Conservation (phyloP, 2,888 invertebrate species). For the Thymelicus sylvestris region DNA sequence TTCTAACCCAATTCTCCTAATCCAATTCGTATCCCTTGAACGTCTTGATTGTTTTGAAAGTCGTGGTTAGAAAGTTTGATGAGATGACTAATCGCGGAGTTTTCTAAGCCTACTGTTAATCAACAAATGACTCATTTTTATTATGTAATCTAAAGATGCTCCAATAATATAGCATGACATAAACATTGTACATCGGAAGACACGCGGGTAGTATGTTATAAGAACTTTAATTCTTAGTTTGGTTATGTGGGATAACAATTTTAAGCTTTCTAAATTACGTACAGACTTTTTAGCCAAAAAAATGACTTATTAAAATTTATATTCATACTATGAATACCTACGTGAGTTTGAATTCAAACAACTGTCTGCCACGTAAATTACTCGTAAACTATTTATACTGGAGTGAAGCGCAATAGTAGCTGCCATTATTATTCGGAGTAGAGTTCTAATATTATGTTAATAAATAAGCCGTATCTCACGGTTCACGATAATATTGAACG, state of each 20-base stretch:
- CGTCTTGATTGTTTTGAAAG: constrained; percentile 72
- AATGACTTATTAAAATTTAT: too few species aligned
- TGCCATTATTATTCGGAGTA: constrained; percentile 5
- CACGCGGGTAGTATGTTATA: too few species aligned
- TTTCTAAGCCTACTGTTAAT: constrained; percentile 40
- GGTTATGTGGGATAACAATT: too few species aligned
- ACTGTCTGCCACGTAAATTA: too few species aligned
- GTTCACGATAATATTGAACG: constrained; percentile 20
- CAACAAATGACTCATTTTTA: not conserved
- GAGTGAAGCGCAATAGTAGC: constrained; percentile 2
- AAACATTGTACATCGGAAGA: too few species aligned
- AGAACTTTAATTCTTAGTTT: too few species aligned
- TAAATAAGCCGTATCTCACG: constrained; percentile 19
- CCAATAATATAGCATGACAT: too few species aligned
- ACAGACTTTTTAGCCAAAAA: too few species aligned
- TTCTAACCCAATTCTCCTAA: constrained; percentile 50
- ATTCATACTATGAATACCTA: too few species aligned
- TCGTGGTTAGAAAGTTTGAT: constrained; percentile 69
- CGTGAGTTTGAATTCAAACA: too few species aligned
- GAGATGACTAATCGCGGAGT: constrained; percentile 48
- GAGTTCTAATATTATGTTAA: constrained; percentile 2
- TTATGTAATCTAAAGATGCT: too few species aligned
- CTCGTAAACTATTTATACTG: not conserved
- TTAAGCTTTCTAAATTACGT: too few species aligned
- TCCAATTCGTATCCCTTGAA: constrained; percentile 65